These are phyloP conservation scores for Brachionus angularis DNA, from an alignment of 1,140 invertebrate species.

Conservation along the genomic window DNA sequence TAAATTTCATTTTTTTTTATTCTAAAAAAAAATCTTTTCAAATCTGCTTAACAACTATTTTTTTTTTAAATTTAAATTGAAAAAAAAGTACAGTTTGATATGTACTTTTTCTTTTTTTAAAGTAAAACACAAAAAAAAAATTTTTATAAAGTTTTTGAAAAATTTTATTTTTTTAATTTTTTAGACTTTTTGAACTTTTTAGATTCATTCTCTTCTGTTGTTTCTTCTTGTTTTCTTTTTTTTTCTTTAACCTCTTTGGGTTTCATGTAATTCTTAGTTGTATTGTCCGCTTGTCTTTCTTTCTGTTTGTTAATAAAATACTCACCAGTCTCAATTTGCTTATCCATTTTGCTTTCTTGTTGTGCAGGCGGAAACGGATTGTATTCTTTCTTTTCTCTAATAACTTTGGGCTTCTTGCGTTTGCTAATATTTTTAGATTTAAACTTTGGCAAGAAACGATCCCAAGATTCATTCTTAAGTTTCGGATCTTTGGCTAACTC, in stretches of 20 bases:
- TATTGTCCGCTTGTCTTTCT: conserved; percentile 31
- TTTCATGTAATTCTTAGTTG: conserved; percentile 28
- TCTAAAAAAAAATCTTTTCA: too few relatives aligned
- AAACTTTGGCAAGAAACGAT: conserved; percentile 91
- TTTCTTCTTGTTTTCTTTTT: neutral
- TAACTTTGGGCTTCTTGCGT: conserved; percentile 69
- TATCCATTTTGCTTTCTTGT: conserved; percentile 85
- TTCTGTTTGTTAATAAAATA: conserved; percentile 87
- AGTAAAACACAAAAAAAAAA: too few relatives aligned
- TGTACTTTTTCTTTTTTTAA: too few relatives aligned
- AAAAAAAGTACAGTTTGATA: too few relatives aligned
- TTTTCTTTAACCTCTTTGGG: neutral
- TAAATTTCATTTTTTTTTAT: too few relatives aligned
- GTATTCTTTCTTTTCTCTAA: conserved; percentile 64
- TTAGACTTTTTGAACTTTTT: neutral
- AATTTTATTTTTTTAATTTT: conserved; percentile 23
- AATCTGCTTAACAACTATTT: too few relatives aligned
- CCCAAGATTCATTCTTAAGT: conserved; percentile 91
- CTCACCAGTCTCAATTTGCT: conserved; percentile 86
- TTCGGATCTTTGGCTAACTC: conserved; percentile 85
- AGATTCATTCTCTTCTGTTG: neutral
- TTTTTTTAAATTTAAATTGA: too few relatives aligned
- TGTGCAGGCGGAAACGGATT: conserved; percentile 95
- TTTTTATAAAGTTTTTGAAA: too few relatives aligned
- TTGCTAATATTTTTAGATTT: conserved; percentile 83